A percentile compares a stretch with the other conserved stretches of the same genome.
phyloP scores from a whole-genome alignment of 1,140 invertebrate species.

The Portunus trituberculatus region DNA sequence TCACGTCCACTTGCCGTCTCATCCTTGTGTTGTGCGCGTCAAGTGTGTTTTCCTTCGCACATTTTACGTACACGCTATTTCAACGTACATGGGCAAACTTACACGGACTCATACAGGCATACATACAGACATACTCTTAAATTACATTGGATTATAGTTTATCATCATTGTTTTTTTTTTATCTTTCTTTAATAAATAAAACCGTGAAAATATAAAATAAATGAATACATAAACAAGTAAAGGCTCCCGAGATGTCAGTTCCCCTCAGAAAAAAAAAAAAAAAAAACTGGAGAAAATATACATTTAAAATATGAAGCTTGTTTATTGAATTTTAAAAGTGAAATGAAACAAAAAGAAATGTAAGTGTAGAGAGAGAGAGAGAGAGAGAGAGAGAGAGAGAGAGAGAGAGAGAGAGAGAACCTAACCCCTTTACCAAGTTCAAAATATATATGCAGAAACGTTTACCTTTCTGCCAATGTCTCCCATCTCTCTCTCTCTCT shows the following conservation, averaged over 20 bases:
- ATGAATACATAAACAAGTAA: too few species aligned
- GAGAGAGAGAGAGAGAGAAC: constrained; percentile 34
- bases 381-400: constrained; percentile 37
- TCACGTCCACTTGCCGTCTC: too few species aligned
- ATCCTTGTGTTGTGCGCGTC: too few species aligned
- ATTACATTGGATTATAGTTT: background rate
- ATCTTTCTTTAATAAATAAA: too few species aligned
- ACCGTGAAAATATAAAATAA: too few species aligned
- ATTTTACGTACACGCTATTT: background rate
- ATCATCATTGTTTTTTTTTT: too few species aligned
- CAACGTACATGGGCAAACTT: background rate
- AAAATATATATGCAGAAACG: background rate
- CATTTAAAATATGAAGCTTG: too few species aligned
- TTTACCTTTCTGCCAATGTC: background rate
- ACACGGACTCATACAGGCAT: background rate
- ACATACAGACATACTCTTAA: background rate
- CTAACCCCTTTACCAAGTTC: background rate
- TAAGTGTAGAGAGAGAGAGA: background rate
- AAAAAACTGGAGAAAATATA: too few species aligned
- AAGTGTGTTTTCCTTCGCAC: background rate
- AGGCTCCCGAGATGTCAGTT: too few species aligned
- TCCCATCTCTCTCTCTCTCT: background rate
- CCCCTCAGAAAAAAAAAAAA: too few species aligned
- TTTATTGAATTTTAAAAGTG: too few species aligned
- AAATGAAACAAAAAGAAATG: too few species aligned